Evolutionary conservation across 2,797 vertebrate species (phyloP), one percentile per base, ranked within the genome.

Genomic region (Cyclopterus lumpus): DNA sequence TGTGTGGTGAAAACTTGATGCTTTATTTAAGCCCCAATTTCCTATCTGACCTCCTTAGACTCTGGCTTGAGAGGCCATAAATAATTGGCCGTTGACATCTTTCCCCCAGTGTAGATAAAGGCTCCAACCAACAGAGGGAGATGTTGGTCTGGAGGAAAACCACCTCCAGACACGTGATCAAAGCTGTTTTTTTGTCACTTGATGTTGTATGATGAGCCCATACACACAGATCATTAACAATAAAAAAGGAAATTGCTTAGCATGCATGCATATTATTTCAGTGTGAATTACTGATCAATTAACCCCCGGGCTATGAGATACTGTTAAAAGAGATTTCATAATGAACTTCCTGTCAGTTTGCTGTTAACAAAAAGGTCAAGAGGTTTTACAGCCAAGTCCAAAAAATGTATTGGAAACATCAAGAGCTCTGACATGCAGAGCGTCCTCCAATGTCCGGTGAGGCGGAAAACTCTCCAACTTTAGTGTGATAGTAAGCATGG

Each of bases 111-210:
- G 83, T 63, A 82, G 57, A 36, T 75, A 28, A 81, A 48, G 40
- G 12, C 1, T 65, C 38, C 18, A 54, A 26, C 89, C 90, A 91
- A 82, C 71, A 92, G 87, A 77, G 85, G 86, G 88, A 44, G 69
- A 12, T 79, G 61, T 87, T 83, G 73, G 42, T 75, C 77, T 57
- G 42, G 5, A 79, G 10, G 71, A 12, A 53, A 71, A 67, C 4
- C 18, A 26, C 3, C 4, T 4, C 1, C 49, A 65, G 15, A 8
- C 10, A 26, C 26, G 5, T 20, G 3, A 61, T 62, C 10, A 34
- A 40, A 77, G 4, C 14, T 3, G 15, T 46, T 6, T 22, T 28
- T 32, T 24, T 24, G 12, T 28, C 14, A 11, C 15, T 34, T 46
- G 42, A 18, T 30, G 22, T 8, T 51, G 20, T 28, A 6, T 49